Evolutionary conservation across 2,113 vertebrate species (phyloP), one percentile per base, ranked within the genome.

Genomic region (Anthoscopus minutus): DNA sequence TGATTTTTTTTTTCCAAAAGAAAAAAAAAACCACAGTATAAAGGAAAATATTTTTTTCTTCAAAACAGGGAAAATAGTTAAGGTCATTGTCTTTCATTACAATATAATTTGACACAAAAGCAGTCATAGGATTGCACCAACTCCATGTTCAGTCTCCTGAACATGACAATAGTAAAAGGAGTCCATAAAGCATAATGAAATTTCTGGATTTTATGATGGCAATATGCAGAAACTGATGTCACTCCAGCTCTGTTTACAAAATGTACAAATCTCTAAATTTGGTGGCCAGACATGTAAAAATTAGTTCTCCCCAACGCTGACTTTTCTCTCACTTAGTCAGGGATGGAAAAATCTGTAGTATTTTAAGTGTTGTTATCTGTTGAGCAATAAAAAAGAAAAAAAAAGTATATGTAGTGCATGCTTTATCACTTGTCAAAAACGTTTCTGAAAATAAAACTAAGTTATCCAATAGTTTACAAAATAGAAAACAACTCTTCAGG

Each of bases 71-170:
- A 99, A 99, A 98, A 98, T 98, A 98, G 98, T 98, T 98, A 97
- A 98, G 97, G 98, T 98, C 96, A 98, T 97, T 98, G 98, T 98
- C 98, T 98, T 98, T 97, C 96, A 98, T 98, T 98, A 99, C 97
- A 98, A 98, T 98, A 98, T 98, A 98, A 98, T 97, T 98, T 98
- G 97, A 98, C 98, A 98, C 97, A 98, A 98, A 98, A 98, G 97
- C 98, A 98, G 98, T 98, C 97, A 98, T 94, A 98, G 97, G 98
- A 99, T 98, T 98, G 98, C 98, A 98, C 98, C 98, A 98, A 98
- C 97, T 99, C 98, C 98, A 98, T 84, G 97, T 98, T 92, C 97
- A 97, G 98, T 96, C 92, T 97, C 98, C 98, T 84, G 97, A 98
- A 98, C 97, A 97, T 96, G 98, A 97, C 97, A 97, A 96, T 96